phyloP scores from a whole-genome alignment of 1,140 invertebrate genomes.

The Lepidurus couesii region DNA sequence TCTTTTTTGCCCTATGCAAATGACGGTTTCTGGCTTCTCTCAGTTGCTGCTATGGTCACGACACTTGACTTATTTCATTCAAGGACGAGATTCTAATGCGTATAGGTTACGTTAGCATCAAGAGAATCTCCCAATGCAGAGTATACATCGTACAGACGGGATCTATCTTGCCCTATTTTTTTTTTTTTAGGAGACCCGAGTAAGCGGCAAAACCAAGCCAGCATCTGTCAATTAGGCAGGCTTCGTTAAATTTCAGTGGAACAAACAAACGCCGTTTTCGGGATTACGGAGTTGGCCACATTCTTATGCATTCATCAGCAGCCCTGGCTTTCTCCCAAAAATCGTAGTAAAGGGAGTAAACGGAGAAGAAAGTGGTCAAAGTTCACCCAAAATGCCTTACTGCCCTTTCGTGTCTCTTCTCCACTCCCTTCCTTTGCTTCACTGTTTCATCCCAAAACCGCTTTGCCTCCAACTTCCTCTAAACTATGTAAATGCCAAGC shows the following conservation, averaged over 20 bases:
- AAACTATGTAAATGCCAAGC: conserved; percentile 5
- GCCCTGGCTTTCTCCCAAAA: not conserved
- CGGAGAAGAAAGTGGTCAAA: not conserved
- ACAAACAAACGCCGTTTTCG: not conserved
- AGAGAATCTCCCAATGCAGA: not conserved
- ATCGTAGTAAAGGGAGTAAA: not conserved
- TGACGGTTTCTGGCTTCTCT: not conserved
- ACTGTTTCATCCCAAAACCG: not conserved
- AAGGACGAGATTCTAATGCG: not conserved
- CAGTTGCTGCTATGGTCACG: conserved; percentile 1
- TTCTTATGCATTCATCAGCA: not conserved
- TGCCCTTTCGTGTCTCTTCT: not conserved
- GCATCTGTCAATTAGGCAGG: not conserved
- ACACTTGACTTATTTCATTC: conserved; percentile 10
- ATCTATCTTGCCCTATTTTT: not conserved
- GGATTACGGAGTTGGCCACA: not conserved
- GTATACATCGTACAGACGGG: not conserved
- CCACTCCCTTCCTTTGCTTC: not conserved
- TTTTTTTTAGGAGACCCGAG: not conserved
- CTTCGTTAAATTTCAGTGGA: not conserved
- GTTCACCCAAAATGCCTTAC: not conserved
- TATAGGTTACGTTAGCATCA: conserved; percentile 11
- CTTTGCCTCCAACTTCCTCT: not conserved
- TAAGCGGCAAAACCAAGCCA: not conserved
- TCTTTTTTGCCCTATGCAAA: not conserved